These are phyloP conservation scores for Drosophila quadrilineata DNA, from an alignment of 1,140 invertebrate species.

Conservation along the genomic window DNA sequence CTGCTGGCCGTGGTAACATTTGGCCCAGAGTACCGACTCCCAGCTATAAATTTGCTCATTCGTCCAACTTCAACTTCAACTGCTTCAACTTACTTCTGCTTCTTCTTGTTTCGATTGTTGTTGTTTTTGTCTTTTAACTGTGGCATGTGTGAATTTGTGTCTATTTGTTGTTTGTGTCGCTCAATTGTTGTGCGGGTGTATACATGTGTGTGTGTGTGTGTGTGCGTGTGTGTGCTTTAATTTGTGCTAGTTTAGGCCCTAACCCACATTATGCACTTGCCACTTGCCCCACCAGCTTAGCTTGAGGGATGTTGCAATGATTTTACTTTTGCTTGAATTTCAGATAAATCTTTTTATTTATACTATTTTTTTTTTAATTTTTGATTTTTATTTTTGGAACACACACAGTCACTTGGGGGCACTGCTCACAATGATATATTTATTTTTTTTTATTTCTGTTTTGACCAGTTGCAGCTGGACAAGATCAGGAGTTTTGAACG, in stretches of 20 bases:
- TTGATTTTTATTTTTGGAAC: conserved; percentile 16
- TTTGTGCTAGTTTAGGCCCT: conserved; percentile 60
- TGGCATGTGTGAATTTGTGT: conserved; percentile 73
- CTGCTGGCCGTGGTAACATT: conserved; percentile 55
- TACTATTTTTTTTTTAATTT: neutral
- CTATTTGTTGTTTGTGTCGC: conserved; percentile 55
- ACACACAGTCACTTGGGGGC: too few species aligned
- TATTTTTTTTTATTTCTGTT: neutral
- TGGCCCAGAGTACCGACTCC: conserved; percentile 55
- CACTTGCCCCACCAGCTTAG: conserved; percentile 6
- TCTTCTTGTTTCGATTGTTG: conserved; percentile 18
- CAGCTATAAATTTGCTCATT: conserved; percentile 64
- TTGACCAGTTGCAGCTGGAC: conserved; percentile 15
- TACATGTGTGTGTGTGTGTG: conserved; percentile 15
- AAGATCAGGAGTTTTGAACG: conserved; percentile 33
- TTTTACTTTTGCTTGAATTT: conserved; percentile 27
- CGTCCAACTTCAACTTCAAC: too few species aligned
- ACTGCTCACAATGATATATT: too few species aligned
- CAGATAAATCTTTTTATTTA: neutral
- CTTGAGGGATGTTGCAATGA: conserved; percentile 35
- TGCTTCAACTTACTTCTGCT: too few species aligned
- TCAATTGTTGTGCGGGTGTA: conserved; percentile 53
- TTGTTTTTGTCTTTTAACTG: conserved; percentile 45
- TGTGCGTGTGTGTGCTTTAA: conserved; percentile 26
- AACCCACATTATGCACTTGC: conserved; percentile 60